Evolutionary conservation across 2,113 vertebrate species (phyloP), one percentile per base, ranked within the genome.

Genomic region (Callaeas wilsoni): DNA sequence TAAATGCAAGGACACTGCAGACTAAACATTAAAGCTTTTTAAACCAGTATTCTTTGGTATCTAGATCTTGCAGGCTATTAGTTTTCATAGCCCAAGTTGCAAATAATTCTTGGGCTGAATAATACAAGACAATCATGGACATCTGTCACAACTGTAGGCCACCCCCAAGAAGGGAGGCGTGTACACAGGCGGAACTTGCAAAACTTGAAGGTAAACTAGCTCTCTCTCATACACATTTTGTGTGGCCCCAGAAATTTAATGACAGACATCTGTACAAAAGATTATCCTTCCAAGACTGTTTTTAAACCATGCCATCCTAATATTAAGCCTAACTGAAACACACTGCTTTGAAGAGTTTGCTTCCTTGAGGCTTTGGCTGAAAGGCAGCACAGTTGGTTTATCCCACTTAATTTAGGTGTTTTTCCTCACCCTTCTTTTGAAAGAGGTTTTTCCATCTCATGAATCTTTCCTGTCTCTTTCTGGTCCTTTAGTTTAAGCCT

Each of bases 21-120:
- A 95, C 67, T 83, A 71, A 94, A 92, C 14, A 78, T 96, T 97
- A 97, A 97, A 97, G 97, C 97, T 97, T 96, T 96, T 77, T 2
- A 75, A 95, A 97, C 88, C 94, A 81, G 84, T 92, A 74, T 94
- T 97, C 97, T 97, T 97, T 97, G 97, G 97, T 97, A 97, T 97
- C 69, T 95, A 94, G 67, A 78, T 95, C 77, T 92, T 89, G 41
- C 79, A 91, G 74, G 35, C 74, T 93, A 62, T 55, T 53, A 16
- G 25, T 59, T 95, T 94, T 63, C 89, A 76, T 71, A 96, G 78
- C 41, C 87, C 90, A 71, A 82, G 63, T 7, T 86, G 53, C 69
- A 90, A 87, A 70, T 75, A 76, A 56, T 60, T 86, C 42, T 80
- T 63, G 59, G 56, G 55, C 70, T 93, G 81, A 90, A 19, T 33